phyloP scores from a whole-genome alignment of 1,140 invertebrate species.

The Aphelinus certus region DNA sequence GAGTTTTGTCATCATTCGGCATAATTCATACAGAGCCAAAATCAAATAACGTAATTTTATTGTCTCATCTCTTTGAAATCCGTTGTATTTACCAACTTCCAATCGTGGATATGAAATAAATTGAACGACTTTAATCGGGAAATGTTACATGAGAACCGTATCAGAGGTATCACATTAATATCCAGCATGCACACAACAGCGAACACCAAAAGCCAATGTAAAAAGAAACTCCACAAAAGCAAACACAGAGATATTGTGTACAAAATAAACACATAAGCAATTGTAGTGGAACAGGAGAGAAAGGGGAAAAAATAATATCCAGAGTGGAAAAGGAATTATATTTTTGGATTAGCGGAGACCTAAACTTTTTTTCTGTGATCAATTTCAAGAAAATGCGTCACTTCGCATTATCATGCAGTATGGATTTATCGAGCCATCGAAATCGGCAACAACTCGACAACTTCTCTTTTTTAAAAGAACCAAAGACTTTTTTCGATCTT shows the following conservation, averaged over 20 bases:
- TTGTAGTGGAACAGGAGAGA: constrained; percentile 36
- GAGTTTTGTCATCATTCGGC: too few relatives aligned
- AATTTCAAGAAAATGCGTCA: constrained; percentile 20
- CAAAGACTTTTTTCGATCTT: constrained; percentile 22
- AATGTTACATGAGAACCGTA: constrained; percentile 10
- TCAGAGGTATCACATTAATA: constrained; percentile 22
- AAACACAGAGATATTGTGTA: constrained; percentile 17
- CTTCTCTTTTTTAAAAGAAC: constrained; percentile 22
- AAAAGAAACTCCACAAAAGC: constrained; percentile 28
- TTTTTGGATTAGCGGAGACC: constrained; percentile 48
- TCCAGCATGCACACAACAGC: constrained; percentile 53
- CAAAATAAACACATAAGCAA: constrained; percentile 41
- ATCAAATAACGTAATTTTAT: not conserved
- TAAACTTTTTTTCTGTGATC: constrained; percentile 42
- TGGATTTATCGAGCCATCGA: constrained; percentile 26
- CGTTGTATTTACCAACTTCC: not conserved
- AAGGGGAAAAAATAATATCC: constrained; percentile 35
- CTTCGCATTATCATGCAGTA: constrained; percentile 35
- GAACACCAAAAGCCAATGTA: constrained; percentile 51
- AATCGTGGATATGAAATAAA: not conserved
- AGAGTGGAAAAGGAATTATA: constrained; percentile 29
- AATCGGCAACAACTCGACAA: constrained; percentile 34
- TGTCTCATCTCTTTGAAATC: not conserved
- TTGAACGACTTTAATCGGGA: constrained; percentile 9
- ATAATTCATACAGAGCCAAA: not conserved